Base-by-base conservation (phyloP, 2,888 invertebrate genomes). In the Marasmarcha lunaedactyla region DNA sequence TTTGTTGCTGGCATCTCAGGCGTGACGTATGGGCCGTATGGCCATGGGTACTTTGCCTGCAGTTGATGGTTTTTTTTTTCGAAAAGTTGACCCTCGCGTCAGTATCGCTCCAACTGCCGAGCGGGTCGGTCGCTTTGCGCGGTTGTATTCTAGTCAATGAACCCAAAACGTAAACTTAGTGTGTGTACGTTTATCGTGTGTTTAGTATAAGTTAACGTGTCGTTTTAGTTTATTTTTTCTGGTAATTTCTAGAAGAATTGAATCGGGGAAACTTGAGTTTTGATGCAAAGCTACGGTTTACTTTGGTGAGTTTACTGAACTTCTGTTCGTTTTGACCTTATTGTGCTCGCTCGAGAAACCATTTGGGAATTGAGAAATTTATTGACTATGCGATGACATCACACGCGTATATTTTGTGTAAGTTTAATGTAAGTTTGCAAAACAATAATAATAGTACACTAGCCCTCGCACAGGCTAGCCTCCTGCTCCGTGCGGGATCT, bases 211-310 rank as follows among this genome's bases (percentile, higher is more conserved):
- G 20, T 20, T 20, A 20, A 20, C 4, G 42, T 48, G 44, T 53
- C 45, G 44, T 48, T 40, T 47, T 44, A 43, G 48, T 40, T 51
- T 49, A 54, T 52, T 46, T 48, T 33, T 48, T 50, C 42, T 46
- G 43, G 45, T 44, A 44, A 41, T 39, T 44, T 14, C 7, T 20
- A 20, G 12, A 34, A 13, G 12, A 14, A 4, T 34, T 34, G 12
- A 4, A 12, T 14, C 4, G 6, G 13, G 12, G 52, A 57, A 58
- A 20, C 58, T 57, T 59, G 53, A 51, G 51, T 59, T 67, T 78
- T 76, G 64, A 83, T 81, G 81, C 77, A 76, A 70, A 78, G 73
- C 79, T 81, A 81, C 71, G 77, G 78, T 52, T 76, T 79, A 58
- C 74, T 79, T 63, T 81, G 81, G 81, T 83, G 47, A 79, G 81